These are phyloP conservation scores for Dasyurus viverrinus DNA, from an alignment of 2,113 vertebrate genomes.

Conservation along the genomic window DNA sequence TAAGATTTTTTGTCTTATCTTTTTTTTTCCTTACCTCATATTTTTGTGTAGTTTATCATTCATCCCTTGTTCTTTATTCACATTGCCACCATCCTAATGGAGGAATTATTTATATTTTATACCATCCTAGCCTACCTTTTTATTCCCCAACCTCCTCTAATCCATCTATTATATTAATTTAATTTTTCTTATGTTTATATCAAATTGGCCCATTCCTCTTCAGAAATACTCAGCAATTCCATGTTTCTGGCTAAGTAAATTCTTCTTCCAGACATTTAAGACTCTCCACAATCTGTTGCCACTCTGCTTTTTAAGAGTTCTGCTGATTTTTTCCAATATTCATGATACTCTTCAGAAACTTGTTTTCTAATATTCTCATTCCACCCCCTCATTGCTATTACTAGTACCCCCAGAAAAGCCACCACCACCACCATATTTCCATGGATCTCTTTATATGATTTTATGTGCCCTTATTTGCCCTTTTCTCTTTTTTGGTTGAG, in stretches of 20 bases:
- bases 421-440: neutral
- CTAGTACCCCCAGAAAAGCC: neutral
- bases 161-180: neutral
- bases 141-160: neutral
- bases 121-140: no score
- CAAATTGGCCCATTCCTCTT: neutral
- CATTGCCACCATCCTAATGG: neutral
- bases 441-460: neutral
- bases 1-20: neutral
- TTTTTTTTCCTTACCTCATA: neutral
- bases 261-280: neutral
- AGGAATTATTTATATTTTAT: neutral
- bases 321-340: no score
- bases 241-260: neutral
- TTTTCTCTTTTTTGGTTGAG: neutral
- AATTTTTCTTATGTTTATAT: neutral
- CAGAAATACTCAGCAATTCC: neutral
- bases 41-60: neutral
- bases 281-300: no score
- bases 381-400: no score
- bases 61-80: neutral
- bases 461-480: neutral
- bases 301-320: no score
- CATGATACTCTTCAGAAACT: no score
- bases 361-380: no score